Base-by-base conservation (phyloP, 2,113 vertebrate species). In the Pelecanus crispus region DNA sequence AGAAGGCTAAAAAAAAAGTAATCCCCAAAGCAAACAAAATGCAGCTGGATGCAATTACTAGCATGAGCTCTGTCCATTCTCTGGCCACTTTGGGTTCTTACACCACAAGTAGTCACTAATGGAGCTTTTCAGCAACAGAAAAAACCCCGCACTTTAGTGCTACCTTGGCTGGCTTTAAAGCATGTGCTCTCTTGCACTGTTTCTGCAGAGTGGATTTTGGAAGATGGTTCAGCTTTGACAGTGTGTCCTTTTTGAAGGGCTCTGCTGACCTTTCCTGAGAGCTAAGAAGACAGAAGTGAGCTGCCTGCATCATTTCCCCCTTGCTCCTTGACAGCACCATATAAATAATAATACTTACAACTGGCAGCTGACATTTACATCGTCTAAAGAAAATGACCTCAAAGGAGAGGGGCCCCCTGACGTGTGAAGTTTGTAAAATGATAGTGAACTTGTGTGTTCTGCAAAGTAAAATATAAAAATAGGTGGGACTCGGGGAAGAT, bases 311-410 rank as follows among this genome's bases (percentile, higher is more conserved):
- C 2, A 2, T 84, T 86, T 86, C 26, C 45, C 22, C 8, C 58
- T 91, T 59, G 34, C 34, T 87, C 40, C 61, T 47, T 85, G 94
- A 94, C 77, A 89, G 26, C 22, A 74, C 53, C 79, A 25, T 55
- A 83, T n/a, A 52, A 81, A 83, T 85, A 74, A 68, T 53, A 78
- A 86, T 68, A 53, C 53, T 72, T 91, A 67, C 3, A 89, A 79
- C 34, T 65, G 62, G 61, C 81, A 94, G 66, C 26, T 96, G 87
- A 94, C 61, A 82, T 93, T 95, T 88, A 86, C 26, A 44, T 58
- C 52, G 36, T 45, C 56, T 65, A 49, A 86, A 86, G 56, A 74
- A 95, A 86, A 79, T 75, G 0, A 86, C 42, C 87, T 93, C 74
- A 87, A 82, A 96, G 47, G 40, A 91, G 26, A 86, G 31, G 63